Base-by-base conservation (phyloP, 1,140 invertebrate genomes). In the Aethina tumida region DNA sequence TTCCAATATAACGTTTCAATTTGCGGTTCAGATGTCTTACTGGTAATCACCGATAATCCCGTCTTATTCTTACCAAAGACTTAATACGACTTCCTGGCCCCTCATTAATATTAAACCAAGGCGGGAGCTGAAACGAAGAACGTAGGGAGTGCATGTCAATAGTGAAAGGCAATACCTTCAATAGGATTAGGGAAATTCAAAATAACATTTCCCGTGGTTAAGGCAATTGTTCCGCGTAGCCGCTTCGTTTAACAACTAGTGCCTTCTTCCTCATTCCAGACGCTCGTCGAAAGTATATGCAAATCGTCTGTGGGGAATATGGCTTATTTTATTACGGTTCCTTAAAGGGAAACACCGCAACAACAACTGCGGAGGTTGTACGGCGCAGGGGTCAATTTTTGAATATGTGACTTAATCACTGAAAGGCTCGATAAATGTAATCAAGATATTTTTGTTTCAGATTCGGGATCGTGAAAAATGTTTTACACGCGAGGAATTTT, bases 201-300 rank as follows among this genome's bases (percentile, higher is more conserved):
- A 50, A 50, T 44, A 50, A 44, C 45, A 43, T 50, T 50, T 50
- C 41, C 31, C 20, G 49, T 34, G 45, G 45, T 47, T 45, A 51
- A 51, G 42, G 44, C 49, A 48, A 51, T 51, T 51, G 43, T 48
- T 35, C 39, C 46, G 35, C 28, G 39, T 32, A 35, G 36, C 37
- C 20, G 48, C 37, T 47, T 44, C 47, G 43, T 42, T 46, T 49
- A 45, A 42, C 47, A 35, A 35, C n/a, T 20, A n/a, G 15, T 16
- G 28, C 9, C 8, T 9, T 7, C 8, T 30, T 7, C 22, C 18
- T n/a, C 18, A 8, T 20, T 10, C 15, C 8, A n/a, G 12, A 9
- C 18, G n/a, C 15, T 20, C n/a, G 15, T 35, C 12, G 5, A 21
- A 22, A 35, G 5, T n/a, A n/a, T 6, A 35, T 35, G 18, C 6